Percentiles rank a stretch among this genome's conserved stretches.
These are phyloP conservation scores for Gadus macrocephalus DNA, from an alignment of 2,113 vertebrate genomes.

Conservation along the genomic window DNA sequence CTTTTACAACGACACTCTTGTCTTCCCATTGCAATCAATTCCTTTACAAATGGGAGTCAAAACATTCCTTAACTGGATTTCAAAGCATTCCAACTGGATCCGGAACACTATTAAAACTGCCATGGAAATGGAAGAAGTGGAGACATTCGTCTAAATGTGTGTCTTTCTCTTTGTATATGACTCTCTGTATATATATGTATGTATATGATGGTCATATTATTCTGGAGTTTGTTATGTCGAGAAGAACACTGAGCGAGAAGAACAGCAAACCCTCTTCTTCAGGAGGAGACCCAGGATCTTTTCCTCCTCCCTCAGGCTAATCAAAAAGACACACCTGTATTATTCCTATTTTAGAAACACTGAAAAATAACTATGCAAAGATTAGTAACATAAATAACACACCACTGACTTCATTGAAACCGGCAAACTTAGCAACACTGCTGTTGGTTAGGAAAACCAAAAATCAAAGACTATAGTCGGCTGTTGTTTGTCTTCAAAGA, in stretches of 20 bases:
- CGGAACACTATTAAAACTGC: slow-evolving; percentile 41
- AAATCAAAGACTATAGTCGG: too few species aligned
- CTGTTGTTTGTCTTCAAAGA: too few species aligned
- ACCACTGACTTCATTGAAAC: too few species aligned
- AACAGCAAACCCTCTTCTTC: slow-evolving; percentile 36
- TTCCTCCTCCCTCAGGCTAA: too few species aligned
- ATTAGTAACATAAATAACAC: too few species aligned
- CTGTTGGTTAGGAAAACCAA: too few species aligned
- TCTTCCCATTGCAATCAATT: slow-evolving; percentile 65
- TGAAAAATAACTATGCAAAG: too few species aligned
- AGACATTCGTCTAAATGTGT: slow-evolving; percentile 55
- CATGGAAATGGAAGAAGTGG: slow-evolving; percentile 56
- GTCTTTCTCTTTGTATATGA: slow-evolving; percentile 44
- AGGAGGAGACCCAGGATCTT: neutral
- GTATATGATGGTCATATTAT: slow-evolving; percentile 55
- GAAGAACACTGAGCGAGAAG: slow-evolving; percentile 53
- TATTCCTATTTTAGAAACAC: too few species aligned
- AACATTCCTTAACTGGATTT: slow-evolving; percentile 57
- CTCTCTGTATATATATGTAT: slow-evolving; percentile 18
- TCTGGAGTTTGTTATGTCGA: slow-evolving; percentile 62
- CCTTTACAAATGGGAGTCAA: slow-evolving; percentile 43
- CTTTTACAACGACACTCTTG: slow-evolving; percentile 2
- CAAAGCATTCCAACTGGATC: slow-evolving; percentile 54
- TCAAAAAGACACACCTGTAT: too few species aligned
- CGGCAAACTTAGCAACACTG: too few species aligned